phyloP scores from a whole-genome alignment of 2,797 vertebrate species.

The Phaenicophaeus curvirostris region DNA sequence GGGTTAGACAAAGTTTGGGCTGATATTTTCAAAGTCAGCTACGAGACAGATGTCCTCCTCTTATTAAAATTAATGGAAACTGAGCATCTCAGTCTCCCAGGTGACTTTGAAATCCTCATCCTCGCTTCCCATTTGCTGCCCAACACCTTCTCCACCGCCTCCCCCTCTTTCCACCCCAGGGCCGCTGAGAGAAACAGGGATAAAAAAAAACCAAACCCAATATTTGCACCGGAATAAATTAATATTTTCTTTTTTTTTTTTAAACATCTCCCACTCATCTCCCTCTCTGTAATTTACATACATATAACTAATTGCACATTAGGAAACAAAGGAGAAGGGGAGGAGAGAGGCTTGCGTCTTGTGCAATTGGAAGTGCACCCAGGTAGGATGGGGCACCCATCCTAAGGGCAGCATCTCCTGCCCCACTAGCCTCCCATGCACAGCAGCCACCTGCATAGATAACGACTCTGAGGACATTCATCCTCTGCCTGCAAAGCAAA shows the following conservation, averaged over 20 bases:
- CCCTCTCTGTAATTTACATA: constrained; percentile 2
- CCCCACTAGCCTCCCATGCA: fast-evolving
- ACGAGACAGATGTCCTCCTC: constrained; percentile 54
- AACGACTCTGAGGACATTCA: not conserved
- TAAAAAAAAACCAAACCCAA: not conserved
- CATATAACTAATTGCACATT: constrained; percentile 1
- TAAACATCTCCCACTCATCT: not conserved
- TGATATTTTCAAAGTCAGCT: constrained; percentile 54
- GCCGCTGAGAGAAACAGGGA: not conserved
- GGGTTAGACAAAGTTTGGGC: constrained; percentile 54
- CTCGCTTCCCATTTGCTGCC: not conserved
- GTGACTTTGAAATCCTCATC: constrained; percentile 36
- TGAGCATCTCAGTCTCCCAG: constrained; percentile 29
- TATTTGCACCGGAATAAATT: constrained; percentile 3
- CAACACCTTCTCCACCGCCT: not conserved
- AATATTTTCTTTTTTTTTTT: not conserved
- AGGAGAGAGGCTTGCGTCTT: not conserved
- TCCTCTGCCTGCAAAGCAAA: constrained; percentile 35
- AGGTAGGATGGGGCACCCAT: not conserved
- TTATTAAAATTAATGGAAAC: constrained; percentile 64
- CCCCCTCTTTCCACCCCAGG: not conserved
- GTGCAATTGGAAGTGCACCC: fast-evolving
- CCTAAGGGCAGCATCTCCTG: not conserved
- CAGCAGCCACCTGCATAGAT: not conserved
- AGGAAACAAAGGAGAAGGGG: constrained; percentile 12